Base-by-base conservation (phyloP, 2,797 vertebrate genomes). In the Anguilla pacifica region DNA sequence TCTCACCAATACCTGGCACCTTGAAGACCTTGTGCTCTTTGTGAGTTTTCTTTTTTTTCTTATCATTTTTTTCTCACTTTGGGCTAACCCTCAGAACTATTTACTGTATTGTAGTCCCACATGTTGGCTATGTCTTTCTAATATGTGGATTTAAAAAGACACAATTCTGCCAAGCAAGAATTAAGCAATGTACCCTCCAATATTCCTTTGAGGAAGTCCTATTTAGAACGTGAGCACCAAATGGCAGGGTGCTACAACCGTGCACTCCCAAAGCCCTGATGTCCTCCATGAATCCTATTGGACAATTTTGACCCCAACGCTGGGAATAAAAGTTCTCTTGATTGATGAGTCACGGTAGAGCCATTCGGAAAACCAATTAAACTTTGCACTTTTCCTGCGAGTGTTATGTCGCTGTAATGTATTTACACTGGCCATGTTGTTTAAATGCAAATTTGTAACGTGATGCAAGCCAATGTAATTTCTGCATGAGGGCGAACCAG, bases 391-490 rank as follows among this genome's bases (percentile, higher is more conserved):
- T 91, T 94, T 90, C 96, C 95, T 92, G 64, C 90, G 93, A 92
- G 89, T 94, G 92, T 93, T 95, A 90, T 88, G 89, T 89, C 90
- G 85, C 88, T 92, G 94, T 81, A 91, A 90, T 94, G 92, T 95
- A 93, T 95, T 95, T 95, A 93, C 92, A 95, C 92, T 93, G 90
- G 89, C 88, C 89, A 87, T 95, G 90, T 95, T 95, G 91, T 94
- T 95, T 92, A 94, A 89, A 94, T 92, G 91, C 91, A 93, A 94
- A 92, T 85, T 49, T 95, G 89, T 93, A 93, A 92, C 91, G 93
- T 88, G 88, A 90, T 81, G 84, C 89, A 61, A 88, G 86, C 81
- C 85, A 89, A 90, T 90, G 92, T 89, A 84, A 74, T 90, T 92
- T 89, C 88, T 95, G 95, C 95, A 96, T 95, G 96, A 94, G 92